Evolutionary conservation across 2,888 invertebrate genomes (phyloP).

Genomic region (Labia minor): DNA sequence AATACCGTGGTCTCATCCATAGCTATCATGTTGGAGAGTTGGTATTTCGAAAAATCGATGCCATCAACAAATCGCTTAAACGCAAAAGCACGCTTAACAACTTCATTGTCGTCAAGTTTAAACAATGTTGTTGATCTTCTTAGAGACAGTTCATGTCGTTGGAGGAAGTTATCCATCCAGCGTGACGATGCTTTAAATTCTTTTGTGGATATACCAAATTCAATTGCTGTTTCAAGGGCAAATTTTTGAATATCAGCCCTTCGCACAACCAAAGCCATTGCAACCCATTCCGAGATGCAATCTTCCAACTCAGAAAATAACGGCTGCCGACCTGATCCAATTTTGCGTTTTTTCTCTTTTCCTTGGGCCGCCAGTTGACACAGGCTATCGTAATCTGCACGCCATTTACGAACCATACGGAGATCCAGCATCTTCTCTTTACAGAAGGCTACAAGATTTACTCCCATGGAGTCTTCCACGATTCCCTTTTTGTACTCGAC

Average conservation of each 20-base stretch:
- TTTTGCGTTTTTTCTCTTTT: slow-evolving; percentile 23
- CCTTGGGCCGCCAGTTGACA: slow-evolving; percentile 15
- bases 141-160: slow-evolving; percentile 25
- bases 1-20: slow-evolving; percentile 24
- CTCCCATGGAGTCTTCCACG: background rate
- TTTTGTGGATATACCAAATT: slow-evolving; percentile 21
- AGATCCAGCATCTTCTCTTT: background rate
- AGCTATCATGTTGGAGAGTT: slow-evolving; percentile 24
- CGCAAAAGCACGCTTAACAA: slow-evolving; percentile 22
- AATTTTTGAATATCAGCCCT: slow-evolving; percentile 24
- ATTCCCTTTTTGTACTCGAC: slow-evolving; percentile 9
- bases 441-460: slow-evolving; percentile 13
- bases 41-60: slow-evolving; percentile 25
- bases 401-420: slow-evolving; percentile 8
- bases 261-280: slow-evolving; percentile 16
- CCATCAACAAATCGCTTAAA: slow-evolving; percentile 24
- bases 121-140: slow-evolving; percentile 24
- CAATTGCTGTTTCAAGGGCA: slow-evolving; percentile 19
- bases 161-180: slow-evolving; percentile 23
- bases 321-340: slow-evolving; percentile 25
- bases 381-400: slow-evolving; percentile 33
- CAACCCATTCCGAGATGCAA: slow-evolving; percentile 23
- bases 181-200: slow-evolving; percentile 24
- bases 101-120: slow-evolving; percentile 19
- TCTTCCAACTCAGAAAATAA: slow-evolving; percentile 26